Evolutionary conservation across 2,888 invertebrate species (phyloP).

Genomic region (Argynnis bischoffii): DNA sequence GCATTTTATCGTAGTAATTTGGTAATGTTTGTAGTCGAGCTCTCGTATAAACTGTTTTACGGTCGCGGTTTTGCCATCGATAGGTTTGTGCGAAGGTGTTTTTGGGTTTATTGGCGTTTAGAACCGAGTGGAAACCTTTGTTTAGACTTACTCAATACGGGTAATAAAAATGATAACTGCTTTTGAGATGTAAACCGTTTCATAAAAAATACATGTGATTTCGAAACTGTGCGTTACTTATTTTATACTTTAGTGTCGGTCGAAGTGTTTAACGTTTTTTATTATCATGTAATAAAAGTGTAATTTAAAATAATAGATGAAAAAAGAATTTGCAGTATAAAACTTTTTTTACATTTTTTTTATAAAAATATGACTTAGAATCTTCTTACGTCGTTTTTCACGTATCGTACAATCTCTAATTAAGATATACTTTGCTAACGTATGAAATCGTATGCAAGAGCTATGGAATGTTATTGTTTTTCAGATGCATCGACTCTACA

Average conservation of each 20-base stretch:
- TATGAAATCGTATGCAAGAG: too few species aligned
- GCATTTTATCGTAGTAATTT: slow-evolving; percentile 74
- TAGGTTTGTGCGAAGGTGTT: slow-evolving; percentile 76
- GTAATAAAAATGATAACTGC: slow-evolving; percentile 60
- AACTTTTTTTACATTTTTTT: too few species aligned
- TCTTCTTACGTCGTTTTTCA: too few species aligned
- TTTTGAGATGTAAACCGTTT: slow-evolving; percentile 38
- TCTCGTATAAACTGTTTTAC: slow-evolving; percentile 65
- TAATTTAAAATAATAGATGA: background rate
- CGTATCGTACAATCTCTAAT: too few species aligned
- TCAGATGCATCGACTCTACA: too few species aligned
- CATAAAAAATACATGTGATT: slow-evolving; percentile 39
- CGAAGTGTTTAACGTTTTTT: slow-evolving; percentile 19
- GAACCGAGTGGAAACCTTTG: slow-evolving; percentile 73
- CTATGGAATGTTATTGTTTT: too few species aligned
- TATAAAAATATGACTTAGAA: too few species aligned
- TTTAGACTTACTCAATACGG: slow-evolving; percentile 59
- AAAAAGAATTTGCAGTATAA: too few species aligned
- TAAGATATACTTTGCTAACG: too few species aligned
- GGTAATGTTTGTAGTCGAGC: slow-evolving; percentile 63
- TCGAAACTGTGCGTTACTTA: slow-evolving; percentile 29
- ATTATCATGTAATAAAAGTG: slow-evolving; percentile 18
- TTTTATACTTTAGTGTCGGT: slow-evolving; percentile 30
- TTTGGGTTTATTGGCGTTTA: slow-evolving; percentile 75
- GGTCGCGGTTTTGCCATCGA: slow-evolving; percentile 72